A percentile compares a stretch with the other conserved stretches of the same genome.
phyloP scores from a whole-genome alignment of 2,888 invertebrate species.

The Polyommatus iphigenia region DNA sequence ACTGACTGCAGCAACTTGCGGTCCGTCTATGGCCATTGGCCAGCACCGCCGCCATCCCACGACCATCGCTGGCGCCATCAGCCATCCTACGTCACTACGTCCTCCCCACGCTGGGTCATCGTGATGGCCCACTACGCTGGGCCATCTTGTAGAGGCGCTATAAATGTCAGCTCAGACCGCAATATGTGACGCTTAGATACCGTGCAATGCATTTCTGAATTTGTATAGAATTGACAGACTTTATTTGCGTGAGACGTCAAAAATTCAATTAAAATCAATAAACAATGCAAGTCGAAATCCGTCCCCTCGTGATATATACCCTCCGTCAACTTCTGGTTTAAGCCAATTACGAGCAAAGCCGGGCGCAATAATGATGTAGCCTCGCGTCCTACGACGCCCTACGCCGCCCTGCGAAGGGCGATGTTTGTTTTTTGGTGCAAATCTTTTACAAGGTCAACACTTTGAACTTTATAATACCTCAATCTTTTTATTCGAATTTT shows the following conservation, averaged over 20 bases:
- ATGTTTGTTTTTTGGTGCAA: constrained; percentile 28
- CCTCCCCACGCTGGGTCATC: too few relatives aligned
- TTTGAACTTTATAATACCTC: constrained; percentile 3
- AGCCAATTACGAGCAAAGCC: constrained; percentile 34
- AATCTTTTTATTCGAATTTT: neutral
- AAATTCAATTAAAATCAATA: constrained; percentile 6
- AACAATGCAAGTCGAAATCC: neutral
- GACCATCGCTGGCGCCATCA: too few relatives aligned
- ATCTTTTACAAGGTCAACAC: constrained; percentile 21
- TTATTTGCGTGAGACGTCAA: too few relatives aligned
- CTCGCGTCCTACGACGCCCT: neutral
- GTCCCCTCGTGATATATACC: constrained; percentile 16
- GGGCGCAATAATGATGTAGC: constrained; percentile 33
- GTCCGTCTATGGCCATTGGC: too few relatives aligned
- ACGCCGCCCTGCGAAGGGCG: neutral
- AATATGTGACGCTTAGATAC: too few relatives aligned
- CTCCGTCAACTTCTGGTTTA: constrained; percentile 34
- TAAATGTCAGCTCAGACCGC: too few relatives aligned
- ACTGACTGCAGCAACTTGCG: neutral
- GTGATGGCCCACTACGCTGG: too few relatives aligned
- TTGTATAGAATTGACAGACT: too few relatives aligned
- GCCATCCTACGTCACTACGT: too few relatives aligned
- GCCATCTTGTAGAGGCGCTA: too few relatives aligned
- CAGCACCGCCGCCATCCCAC: too few relatives aligned
- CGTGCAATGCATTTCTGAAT: too few relatives aligned